phyloP scores from a whole-genome alignment of 2,888 invertebrate genomes.

The Chloroclystis v-ata region DNA sequence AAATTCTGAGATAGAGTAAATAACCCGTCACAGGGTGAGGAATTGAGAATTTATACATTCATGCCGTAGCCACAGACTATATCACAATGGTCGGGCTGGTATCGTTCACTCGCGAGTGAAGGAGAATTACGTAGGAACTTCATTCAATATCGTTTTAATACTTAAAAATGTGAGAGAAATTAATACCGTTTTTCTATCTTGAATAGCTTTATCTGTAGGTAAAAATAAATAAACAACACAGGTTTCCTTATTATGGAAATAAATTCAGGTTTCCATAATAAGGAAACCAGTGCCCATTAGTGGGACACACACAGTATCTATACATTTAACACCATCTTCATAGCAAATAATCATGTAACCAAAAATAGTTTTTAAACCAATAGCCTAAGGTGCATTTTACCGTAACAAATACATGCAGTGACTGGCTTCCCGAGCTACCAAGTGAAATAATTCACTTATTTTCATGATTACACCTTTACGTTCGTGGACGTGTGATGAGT shows the following conservation, averaged over 20 bases:
- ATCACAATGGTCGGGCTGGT: not conserved
- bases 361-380: not conserved
- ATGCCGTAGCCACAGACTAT: slow-evolving; percentile 25
- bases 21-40: slow-evolving; percentile 39
- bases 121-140: not conserved
- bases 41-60: slow-evolving; percentile 47
- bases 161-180: too few relatives aligned
- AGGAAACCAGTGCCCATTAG: too few relatives aligned
- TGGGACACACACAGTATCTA: too few relatives aligned
- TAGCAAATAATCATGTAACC: not conserved
- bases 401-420: slow-evolving; percentile 2
- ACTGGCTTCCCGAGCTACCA: not conserved
- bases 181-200: too few relatives aligned
- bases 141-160: too few relatives aligned
- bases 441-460: slow-evolving; percentile 35
- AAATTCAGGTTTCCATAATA: too few relatives aligned
- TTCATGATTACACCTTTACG: slow-evolving; percentile 33
- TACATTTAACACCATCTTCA: too few relatives aligned
- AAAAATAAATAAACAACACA: too few relatives aligned
- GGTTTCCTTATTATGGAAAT: too few relatives aligned
- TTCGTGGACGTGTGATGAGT: slow-evolving; percentile 22
- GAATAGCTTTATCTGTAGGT: too few relatives aligned
- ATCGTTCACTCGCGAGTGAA: slow-evolving; percentile 1
- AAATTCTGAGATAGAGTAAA: slow-evolving; percentile 41
- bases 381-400: not conserved